These are phyloP conservation scores for Benitochromis conjunctus DNA, from an alignment of 2,113 vertebrate species.

Conservation along the genomic window DNA sequence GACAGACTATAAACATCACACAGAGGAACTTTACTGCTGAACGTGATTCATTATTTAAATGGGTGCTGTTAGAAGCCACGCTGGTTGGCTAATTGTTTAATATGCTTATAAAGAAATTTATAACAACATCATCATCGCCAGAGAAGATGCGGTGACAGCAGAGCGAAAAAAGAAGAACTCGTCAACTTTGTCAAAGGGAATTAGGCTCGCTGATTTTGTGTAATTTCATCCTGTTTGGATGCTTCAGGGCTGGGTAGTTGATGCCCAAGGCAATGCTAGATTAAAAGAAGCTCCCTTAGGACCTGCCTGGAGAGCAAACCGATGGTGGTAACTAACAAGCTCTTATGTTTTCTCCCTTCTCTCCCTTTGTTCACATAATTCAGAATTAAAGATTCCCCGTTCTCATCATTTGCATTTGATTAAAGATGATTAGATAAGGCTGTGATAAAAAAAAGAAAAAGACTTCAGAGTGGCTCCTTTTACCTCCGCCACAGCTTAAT, in stretches of 20 bases:
- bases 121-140: not conserved
- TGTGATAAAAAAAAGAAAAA: not conserved
- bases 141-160: not conserved
- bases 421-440: conserved; percentile 44
- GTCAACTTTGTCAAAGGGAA: conserved; percentile 39
- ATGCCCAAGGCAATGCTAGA: conserved; percentile 37
- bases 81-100: conserved; percentile 25
- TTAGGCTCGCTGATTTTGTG: conserved; percentile 43
- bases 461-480: not conserved
- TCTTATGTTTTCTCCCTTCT: conserved; percentile 42
- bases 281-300: conserved; percentile 55
- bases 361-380: conserved; percentile 53
- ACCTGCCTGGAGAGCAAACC: conserved; percentile 28
- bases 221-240: conserved; percentile 14
- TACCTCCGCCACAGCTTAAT: not conserved
- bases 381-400: conserved; percentile 49
- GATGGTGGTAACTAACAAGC: conserved; percentile 50
- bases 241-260: conserved; percentile 19
- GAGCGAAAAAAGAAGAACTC: not conserved
- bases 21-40: not conserved
- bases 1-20: not conserved
- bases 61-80: not conserved
- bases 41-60: conserved; percentile 11
- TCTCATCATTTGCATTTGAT: conserved; percentile 58
- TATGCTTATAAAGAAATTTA: conserved; percentile 5